A percentile compares a stretch with the other conserved stretches of the same genome.
These are phyloP conservation scores for Zaprionus nigranus DNA, from an alignment of 1,140 invertebrate species.

Conservation along the genomic window DNA sequence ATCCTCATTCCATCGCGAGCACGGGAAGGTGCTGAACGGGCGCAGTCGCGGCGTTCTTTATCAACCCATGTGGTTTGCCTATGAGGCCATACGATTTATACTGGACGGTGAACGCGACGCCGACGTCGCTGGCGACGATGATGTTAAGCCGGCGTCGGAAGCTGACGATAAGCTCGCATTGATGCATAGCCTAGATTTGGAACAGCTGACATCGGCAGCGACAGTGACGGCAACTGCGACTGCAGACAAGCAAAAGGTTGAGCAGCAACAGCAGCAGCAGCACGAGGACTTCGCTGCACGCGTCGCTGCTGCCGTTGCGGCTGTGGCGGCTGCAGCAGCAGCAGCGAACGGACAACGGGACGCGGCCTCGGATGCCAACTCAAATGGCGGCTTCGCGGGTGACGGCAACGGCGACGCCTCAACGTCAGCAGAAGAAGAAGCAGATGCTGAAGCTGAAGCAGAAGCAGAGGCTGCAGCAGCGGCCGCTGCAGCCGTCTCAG, in stretches of 20 bases:
- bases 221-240: slow-evolving; percentile 13
- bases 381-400: slow-evolving; percentile 41
- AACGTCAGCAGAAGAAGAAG: slow-evolving; percentile 21
- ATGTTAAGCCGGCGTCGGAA: slow-evolving; percentile 52
- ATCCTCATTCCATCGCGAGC: slow-evolving; percentile 80
- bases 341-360: slow-evolving; percentile 59
- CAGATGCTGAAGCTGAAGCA: slow-evolving; percentile 8
- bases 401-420: slow-evolving; percentile 28
- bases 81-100: slow-evolving; percentile 81
- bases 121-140: slow-evolving; percentile 26
- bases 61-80: slow-evolving; percentile 84
- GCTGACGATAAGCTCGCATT: slow-evolving; percentile 60
- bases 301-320: slow-evolving; percentile 72
- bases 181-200: slow-evolving; percentile 74
- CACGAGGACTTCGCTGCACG: slow-evolving; percentile 62
- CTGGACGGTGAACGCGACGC: slow-evolving; percentile 74
- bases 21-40: slow-evolving; percentile 80
- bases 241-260: slow-evolving; percentile 50
- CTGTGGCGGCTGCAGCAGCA: slow-evolving; percentile 62
- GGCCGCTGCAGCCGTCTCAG: slow-evolving; percentile 45
- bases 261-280: slow-evolving; percentile 45
- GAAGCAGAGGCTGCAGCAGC: slow-evolving; percentile 24
- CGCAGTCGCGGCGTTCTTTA: slow-evolving; percentile 73
- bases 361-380: slow-evolving; percentile 29
- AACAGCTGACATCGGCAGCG: slow-evolving; percentile 63